Evolutionary conservation across 1,140 invertebrate genomes (phyloP), one percentile per base, ranked within the genome.

Genomic region (Temnothorax curvispinosus): DNA sequence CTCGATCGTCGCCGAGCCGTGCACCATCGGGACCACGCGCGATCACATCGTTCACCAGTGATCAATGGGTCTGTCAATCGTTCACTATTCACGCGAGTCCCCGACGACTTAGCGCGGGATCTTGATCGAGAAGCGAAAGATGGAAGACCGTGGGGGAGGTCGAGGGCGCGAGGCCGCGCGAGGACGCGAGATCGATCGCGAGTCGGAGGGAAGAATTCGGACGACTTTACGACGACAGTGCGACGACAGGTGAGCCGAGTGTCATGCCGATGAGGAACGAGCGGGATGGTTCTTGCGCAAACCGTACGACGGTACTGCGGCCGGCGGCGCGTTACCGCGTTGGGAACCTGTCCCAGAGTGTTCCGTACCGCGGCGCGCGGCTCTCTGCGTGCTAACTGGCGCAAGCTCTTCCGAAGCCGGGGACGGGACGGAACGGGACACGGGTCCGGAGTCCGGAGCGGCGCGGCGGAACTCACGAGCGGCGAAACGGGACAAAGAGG

Each of bases 331-430:
- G 58, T 27, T 58, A 64, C 58, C 80, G 67, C 69, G 80, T 62
- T 32, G 80, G 32, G 18, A 50, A 60, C 80, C 80, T 47, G 52
- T 82, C 80, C 54, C 67, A 27, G 54, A 74, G 80, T 60, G 67
- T 84, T 74, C 69, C 54, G 54, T 84, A 27, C 69, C 69, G 80
- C 80, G 80, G 80, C 80, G 80, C 80, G 80, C 80, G 69, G 80
- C 69, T 74, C 54, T 84, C 80, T 84, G 80, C 80, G 58, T 82
- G 80, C 69, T 44, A 75, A 74, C 69, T 60, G 69, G 80, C 69
- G 80, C 80, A 84, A 84, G 80, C 80, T 84, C 80, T 38, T 35
- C 15, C 13, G 21, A 81, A n/a, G 47, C 77, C 47, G 44, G 32
- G 32, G 47, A 41, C 21, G 8, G 50, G 44, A 47, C 13, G 50